Percentiles rank a stretch among this genome's conserved stretches.
Evolutionary conservation across 2,888 invertebrate genomes (phyloP).

Genomic region (Atrina japonica): DNA sequence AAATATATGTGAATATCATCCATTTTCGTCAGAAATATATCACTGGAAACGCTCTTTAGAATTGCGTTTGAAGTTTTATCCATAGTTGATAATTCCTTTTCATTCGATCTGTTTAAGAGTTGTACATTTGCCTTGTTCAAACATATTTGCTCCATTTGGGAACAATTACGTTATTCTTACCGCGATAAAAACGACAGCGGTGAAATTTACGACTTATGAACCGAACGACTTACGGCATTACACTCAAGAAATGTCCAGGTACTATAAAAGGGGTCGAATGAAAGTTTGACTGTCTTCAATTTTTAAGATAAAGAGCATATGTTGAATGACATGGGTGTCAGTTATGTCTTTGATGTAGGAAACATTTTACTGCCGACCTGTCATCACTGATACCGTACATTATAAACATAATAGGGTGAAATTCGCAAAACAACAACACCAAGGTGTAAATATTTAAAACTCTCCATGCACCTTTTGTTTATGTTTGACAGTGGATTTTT

Average conservation of each 20-base stretch:
- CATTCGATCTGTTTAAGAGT: slow-evolving; percentile 28
- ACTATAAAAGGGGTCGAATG: slow-evolving; percentile 20
- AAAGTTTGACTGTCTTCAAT: slow-evolving; percentile 8
- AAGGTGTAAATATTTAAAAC: no score
- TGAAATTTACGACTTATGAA: slow-evolving; percentile 37
- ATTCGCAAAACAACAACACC: no score
- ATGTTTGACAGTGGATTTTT: no score
- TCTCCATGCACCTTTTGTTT: no score
- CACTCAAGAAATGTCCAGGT: slow-evolving; percentile 20
- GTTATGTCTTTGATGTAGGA: slow-evolving; percentile 7
- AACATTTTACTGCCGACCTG: slow-evolving; percentile 7
- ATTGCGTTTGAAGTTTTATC: slow-evolving; percentile 26
- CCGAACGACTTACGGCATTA: slow-evolving; percentile 20
- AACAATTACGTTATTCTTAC: slow-evolving; percentile 30
- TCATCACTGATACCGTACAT: slow-evolving; percentile 4
- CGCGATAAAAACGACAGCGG: slow-evolving; percentile 35
- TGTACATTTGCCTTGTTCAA: slow-evolving; percentile 34
- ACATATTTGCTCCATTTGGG: slow-evolving; percentile 40
- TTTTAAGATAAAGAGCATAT: slow-evolving; percentile 7
- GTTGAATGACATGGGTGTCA: background rate
- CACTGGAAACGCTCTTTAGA: slow-evolving; percentile 8
- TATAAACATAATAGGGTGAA: slow-evolving; percentile 6
- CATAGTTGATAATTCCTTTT: slow-evolving; percentile 31
- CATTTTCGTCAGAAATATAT: slow-evolving; percentile 10
- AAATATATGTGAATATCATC: slow-evolving; percentile 24